A percentile compares a stretch with the other conserved stretches of the same genome.
phyloP scores from a whole-genome alignment of 2,797 vertebrate genomes.

The Pristis pectinata region DNA sequence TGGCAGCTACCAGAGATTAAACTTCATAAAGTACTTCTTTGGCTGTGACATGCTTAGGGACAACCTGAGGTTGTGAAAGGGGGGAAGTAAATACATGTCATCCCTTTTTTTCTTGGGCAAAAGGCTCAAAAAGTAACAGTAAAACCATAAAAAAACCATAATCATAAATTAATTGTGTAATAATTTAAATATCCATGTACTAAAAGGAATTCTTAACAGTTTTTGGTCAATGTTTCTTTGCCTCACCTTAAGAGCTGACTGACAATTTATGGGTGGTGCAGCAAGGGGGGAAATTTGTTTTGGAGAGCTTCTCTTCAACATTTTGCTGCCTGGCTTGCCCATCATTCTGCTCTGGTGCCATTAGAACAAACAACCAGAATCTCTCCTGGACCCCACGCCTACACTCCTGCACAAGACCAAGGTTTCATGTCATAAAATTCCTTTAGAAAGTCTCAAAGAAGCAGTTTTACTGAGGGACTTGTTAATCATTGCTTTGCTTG shows the following conservation, averaged over 20 bases:
- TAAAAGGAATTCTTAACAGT: neutral
- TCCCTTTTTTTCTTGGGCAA: neutral
- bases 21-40: no score
- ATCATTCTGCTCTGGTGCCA: neutral
- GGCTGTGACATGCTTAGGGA: no score
- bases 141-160: no score
- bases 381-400: neutral
- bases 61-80: no score
- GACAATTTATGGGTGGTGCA: neutral
- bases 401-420: neutral
- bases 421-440: neutral
- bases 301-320: neutral
- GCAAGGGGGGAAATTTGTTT: neutral
- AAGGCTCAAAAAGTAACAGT: neutral
- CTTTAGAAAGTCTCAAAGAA: neutral
- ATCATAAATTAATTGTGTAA: neutral
- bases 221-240: neutral
- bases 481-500: neutral
- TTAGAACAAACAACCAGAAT: neutral
- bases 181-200: neutral
- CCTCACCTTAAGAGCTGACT: neutral
- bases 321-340: neutral
- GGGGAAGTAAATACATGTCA: no score
- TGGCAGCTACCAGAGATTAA: neutral
- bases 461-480: neutral